Evolutionary conservation across 2,888 invertebrate species (phyloP), one percentile per base, ranked within the genome.

Genomic region (Noctua pronuba): DNA sequence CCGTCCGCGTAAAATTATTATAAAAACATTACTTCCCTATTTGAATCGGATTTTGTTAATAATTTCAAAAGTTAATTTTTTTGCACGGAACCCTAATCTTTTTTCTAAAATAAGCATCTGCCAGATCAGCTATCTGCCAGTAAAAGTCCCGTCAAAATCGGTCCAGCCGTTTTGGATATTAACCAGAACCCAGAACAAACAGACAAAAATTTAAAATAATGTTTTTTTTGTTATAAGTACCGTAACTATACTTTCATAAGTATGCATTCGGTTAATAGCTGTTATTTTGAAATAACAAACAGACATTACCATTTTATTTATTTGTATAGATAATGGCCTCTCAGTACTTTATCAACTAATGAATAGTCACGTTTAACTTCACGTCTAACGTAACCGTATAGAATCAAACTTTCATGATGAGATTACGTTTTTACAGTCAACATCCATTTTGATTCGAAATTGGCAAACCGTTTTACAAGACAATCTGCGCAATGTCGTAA

Each of bases 401-500:
- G 49, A 82, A 74, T 75, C 13, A 49, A 46, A 66, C 60, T 69
- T 46, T 58, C 77, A 80, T 83, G 69, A 74, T 35, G n/a, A 60
- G 73, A 73, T 84, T 44, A 73, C 41, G n/a, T 77, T 70, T 82
- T 72, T 41, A 58, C 35, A 68, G 49, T 44, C 10, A 75, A 74
- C 49, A 52, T 64, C 55, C 60, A 75, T 77, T 77, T 83, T 73
- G 41, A 68, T 35, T 77, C 46, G 55, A 77, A 85, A 88, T 81
- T 77, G 79, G 66, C 69, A 69, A 79, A 80, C 64, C 58, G 60
- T 86, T 83, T 80, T 72, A 72, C 64, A 69, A 72, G 62, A 64
- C 85, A 82, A 78, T 73, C 75, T 66, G 75, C 58, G 66, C 49
- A 73, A 16, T 69, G 71, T 69, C 80, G 81, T 88, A 76, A 85